Evolutionary conservation across 2,113 vertebrate genomes (phyloP).

Genomic region (Calyptommatus sinebrachiatus): DNA sequence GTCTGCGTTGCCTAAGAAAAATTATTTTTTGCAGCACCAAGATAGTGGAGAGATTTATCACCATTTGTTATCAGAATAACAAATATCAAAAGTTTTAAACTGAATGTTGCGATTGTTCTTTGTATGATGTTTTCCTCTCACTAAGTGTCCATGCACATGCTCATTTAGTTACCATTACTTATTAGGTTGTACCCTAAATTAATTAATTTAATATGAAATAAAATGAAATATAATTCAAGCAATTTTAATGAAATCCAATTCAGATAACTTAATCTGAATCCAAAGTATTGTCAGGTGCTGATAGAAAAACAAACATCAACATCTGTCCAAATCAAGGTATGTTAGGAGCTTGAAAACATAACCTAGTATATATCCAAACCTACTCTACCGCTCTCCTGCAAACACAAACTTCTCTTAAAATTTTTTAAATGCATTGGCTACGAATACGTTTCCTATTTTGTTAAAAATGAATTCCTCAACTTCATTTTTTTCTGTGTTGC

Average conservation of each 20-base stretch:
- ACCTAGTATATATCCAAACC: neutral
- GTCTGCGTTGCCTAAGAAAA: neutral
- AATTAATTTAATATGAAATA: neutral
- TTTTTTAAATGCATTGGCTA: neutral
- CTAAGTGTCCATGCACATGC: neutral
- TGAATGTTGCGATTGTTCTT: neutral
- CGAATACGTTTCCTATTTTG: neutral
- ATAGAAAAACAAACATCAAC: neutral
- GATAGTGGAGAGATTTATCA: constrained; percentile 11
- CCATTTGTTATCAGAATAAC: neutral
- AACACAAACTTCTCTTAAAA: neutral
- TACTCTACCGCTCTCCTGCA: neutral
- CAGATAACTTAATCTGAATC: neutral
- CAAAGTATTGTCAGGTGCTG: neutral
- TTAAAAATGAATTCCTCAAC: neutral
- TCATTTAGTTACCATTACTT: neutral
- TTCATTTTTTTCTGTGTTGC: neutral
- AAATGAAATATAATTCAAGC: neutral
- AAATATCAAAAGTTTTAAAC: neutral
- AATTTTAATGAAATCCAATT: neutral
- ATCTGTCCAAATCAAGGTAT: neutral
- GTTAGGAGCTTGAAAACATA: neutral
- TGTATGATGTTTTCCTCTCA: neutral
- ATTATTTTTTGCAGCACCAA: neutral
- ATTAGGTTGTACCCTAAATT: neutral